A percentile compares a stretch with the other conserved stretches of the same genome.
Conservation (phyloP, 2,888 invertebrate genomes). For the Agelastica alni region DNA sequence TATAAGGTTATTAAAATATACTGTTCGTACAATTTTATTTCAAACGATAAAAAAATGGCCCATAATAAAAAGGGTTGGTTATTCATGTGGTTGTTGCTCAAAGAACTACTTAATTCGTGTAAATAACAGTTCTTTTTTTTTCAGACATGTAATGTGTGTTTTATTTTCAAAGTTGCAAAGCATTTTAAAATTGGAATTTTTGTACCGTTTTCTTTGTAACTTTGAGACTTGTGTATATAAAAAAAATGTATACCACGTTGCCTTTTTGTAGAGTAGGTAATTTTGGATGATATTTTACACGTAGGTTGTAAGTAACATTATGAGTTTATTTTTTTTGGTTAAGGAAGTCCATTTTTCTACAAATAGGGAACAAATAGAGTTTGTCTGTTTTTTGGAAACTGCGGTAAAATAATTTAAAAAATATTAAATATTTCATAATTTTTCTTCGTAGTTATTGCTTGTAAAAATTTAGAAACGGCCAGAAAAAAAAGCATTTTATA, state of each 20-base stretch:
- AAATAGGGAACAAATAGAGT: constrained; percentile 28
- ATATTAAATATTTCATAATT: too few relatives aligned
- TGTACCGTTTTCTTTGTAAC: constrained; percentile 27
- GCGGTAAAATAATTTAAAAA: too few relatives aligned
- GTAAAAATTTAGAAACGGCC: too few relatives aligned
- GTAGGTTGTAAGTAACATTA: constrained; percentile 37
- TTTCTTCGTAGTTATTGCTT: too few relatives aligned
- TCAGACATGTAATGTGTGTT: constrained; percentile 22
- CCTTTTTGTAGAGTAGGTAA: constrained; percentile 46
- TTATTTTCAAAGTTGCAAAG: constrained; percentile 30
- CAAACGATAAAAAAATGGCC: too few relatives aligned
- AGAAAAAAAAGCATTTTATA: constrained; percentile 13
- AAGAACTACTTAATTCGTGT: constrained; percentile 29
- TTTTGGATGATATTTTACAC: constrained; percentile 50
- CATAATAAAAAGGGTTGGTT: too few relatives aligned
- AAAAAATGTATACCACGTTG: constrained; percentile 46
- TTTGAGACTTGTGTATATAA: constrained; percentile 40
- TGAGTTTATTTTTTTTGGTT: constrained; percentile 34
- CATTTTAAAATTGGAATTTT: not conserved
- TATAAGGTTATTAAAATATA: too few relatives aligned
- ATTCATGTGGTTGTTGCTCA: too few relatives aligned
- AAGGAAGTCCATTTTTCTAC: constrained; percentile 31
- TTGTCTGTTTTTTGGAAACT: constrained; percentile 7
- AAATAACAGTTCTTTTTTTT: constrained; percentile 31
- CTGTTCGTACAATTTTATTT: too few relatives aligned